Conservation (phyloP, 1,140 invertebrate species). For the Drosophila neocordata region DNA sequence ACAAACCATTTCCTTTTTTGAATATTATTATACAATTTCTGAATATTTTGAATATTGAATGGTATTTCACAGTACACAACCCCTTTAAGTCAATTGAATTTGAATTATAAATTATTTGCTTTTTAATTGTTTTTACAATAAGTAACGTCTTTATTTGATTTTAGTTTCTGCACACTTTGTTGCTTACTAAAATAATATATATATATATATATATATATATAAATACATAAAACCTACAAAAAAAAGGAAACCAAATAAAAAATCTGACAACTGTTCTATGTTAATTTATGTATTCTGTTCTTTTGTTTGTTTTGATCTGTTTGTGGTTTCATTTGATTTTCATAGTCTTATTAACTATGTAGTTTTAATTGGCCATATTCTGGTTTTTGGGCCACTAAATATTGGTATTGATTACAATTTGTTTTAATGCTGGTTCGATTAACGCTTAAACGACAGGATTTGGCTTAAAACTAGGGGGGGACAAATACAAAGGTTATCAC, state of each 20-base stretch:
- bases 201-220: slow-evolving; percentile 16
- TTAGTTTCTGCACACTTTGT: slow-evolving; percentile 7
- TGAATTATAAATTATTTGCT: too few species aligned
- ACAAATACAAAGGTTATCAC: slow-evolving; percentile 81
- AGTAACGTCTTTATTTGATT: slow-evolving; percentile 26
- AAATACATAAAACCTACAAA: slow-evolving; percentile 20
- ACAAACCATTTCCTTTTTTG: too few species aligned
- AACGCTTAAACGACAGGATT: slow-evolving; percentile 74
- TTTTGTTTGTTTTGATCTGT: background rate
- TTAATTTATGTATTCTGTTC: background rate
- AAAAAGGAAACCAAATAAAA: background rate
- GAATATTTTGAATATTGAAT: too few species aligned
- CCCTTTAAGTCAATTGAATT: too few species aligned
- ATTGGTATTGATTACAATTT: slow-evolving; percentile 15
- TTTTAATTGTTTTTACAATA: slow-evolving; percentile 15
- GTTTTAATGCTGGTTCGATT: slow-evolving; percentile 58
- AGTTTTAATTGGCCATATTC: background rate
- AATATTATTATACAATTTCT: too few species aligned
- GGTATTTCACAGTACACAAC: too few species aligned
- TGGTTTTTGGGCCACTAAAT: background rate
- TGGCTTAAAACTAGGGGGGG: slow-evolving; percentile 63
- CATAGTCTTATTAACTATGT: background rate
- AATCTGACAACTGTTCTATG: background rate
- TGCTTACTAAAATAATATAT: slow-evolving; percentile 17
- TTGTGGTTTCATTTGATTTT: slow-evolving; percentile 7